Evolutionary conservation across 2,888 invertebrate species (phyloP), one percentile per base, ranked within the genome.

Genomic region (Cartodere bifasciata): DNA sequence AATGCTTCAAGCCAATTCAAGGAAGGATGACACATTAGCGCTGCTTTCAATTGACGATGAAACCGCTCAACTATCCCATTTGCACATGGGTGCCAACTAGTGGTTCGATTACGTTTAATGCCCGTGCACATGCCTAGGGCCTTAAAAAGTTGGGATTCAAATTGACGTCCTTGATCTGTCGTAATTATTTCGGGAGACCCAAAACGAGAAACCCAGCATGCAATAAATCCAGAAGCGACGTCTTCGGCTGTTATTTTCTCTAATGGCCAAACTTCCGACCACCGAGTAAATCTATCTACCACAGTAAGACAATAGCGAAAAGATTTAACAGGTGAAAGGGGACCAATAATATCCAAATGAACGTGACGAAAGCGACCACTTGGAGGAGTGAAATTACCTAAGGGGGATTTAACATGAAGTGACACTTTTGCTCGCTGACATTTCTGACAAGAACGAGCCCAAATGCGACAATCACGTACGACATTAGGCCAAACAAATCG

Each of bases 271-370:
- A 12, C n/a, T 12, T 23, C n/a, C 4, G 23, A 9, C 52, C 48
- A 24, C 12, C 23, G 23, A 12, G 23, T 23, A 9, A 23, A 23
- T 9, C 23, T 4, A 9, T 23, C 23, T 10, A 23, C 23, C 5
- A 5, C 10, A 12, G n/a, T 23, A 9, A 23, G 23, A 9, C 23
- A 23, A 34, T 55, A 58, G 5, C 38, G 29, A 28, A 38, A 47
- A 7, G 40, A 48, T 9, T 43, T 20, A 1, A 46, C 46, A 2
- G 32, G 4, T 11, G 58, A 55, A 6, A 62, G 35, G 0, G 60
- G 60, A 2, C 59, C 58, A 2, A 64, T 49, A 4, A 64, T 41
- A 40, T 64, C 59, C 2, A 63, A 44, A 40, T 63, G 58, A 4
- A 62, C 43, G 33, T 59, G 56, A 3, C 44, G 35, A 39, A 63